Evolutionary conservation across 2,113 vertebrate species (phyloP).

Genomic region (Camelus bactrianus): DNA sequence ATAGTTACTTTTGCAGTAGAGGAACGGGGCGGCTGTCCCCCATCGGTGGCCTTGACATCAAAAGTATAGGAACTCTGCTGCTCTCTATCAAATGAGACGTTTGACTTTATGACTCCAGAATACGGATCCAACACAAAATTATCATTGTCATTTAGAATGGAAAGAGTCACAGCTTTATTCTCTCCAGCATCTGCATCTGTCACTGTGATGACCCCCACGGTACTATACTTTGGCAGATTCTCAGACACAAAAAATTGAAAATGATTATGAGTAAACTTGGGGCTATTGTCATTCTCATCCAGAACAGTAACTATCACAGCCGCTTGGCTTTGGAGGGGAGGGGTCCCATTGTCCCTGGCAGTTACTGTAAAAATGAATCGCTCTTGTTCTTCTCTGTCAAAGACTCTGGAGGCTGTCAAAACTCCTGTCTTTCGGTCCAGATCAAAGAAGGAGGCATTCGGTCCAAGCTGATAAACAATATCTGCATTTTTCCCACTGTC

Average conservation of each 20-base stretch:
- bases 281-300: conserved; percentile 99
- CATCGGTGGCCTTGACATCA: conserved; percentile 97
- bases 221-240: conserved; percentile 99
- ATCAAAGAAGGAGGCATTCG: conserved; percentile 99
- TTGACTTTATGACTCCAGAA: conserved; percentile 98
- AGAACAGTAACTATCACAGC: conserved; percentile 98
- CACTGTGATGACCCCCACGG: conserved; percentile 98
- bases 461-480: conserved; percentile 99
- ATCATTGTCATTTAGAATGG: conserved; percentile 97
- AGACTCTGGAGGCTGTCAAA: conserved; percentile 97
- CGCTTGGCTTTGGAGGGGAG: conserved; percentile 97
- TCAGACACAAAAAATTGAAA: conserved; percentile 99
- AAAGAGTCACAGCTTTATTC: conserved; percentile 97
- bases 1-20: conserved; percentile 99
- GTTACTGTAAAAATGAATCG: conserved; percentile 98
- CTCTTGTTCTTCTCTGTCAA: conserved; percentile 99
- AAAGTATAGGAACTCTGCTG: conserved; percentile 99
- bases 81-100: conserved; percentile 98
- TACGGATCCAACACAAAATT: conserved; percentile 98
- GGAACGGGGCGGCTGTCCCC: conserved; percentile 95
- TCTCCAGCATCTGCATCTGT: conserved; percentile 98
- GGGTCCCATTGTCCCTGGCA: conserved; percentile 98
- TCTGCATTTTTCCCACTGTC: conserved; percentile 99
- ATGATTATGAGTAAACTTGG: conserved; percentile 99
- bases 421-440: conserved; percentile 98